phyloP scores from a whole-genome alignment of 2,113 vertebrate genomes.

The Solea solea region DNA sequence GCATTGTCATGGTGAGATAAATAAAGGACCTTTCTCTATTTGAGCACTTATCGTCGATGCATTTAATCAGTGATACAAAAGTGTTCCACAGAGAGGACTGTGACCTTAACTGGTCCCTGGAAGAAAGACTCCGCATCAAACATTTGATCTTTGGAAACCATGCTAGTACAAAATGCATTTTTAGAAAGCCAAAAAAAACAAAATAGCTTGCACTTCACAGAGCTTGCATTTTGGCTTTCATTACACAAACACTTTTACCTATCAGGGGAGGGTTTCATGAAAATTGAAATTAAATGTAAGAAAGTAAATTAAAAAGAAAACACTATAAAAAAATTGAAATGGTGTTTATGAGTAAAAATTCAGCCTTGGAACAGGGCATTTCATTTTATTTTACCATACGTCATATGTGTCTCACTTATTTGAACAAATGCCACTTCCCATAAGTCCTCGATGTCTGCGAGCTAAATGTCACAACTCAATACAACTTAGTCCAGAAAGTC shows the following conservation, averaged over 20 bases:
- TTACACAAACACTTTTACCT: no score
- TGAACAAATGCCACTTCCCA: background rate
- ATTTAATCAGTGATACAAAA: conserved; percentile 18
- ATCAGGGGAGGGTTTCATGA: no score
- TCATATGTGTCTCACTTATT: no score
- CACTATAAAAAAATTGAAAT: no score
- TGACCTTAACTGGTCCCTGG: conserved; percentile 9
- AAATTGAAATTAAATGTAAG: no score
- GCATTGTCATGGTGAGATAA: conserved; percentile 6
- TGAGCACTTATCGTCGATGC: background rate
- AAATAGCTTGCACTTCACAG: no score
- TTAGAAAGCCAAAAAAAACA: no score
- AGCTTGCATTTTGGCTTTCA: no score
- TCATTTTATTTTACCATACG: no score
- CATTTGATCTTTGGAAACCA: background rate
- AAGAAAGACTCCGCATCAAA: background rate
- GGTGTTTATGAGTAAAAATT: background rate
- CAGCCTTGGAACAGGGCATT: no score
- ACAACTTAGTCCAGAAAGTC: background rate
- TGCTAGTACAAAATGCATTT: background rate
- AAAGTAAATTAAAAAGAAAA: no score
- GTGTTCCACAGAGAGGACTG: background rate
- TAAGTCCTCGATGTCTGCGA: background rate
- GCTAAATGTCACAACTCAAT: background rate
- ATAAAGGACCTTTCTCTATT: background rate